Evolutionary conservation across 2,888 invertebrate genomes (phyloP).

Genomic region (Noctua fimbriata): DNA sequence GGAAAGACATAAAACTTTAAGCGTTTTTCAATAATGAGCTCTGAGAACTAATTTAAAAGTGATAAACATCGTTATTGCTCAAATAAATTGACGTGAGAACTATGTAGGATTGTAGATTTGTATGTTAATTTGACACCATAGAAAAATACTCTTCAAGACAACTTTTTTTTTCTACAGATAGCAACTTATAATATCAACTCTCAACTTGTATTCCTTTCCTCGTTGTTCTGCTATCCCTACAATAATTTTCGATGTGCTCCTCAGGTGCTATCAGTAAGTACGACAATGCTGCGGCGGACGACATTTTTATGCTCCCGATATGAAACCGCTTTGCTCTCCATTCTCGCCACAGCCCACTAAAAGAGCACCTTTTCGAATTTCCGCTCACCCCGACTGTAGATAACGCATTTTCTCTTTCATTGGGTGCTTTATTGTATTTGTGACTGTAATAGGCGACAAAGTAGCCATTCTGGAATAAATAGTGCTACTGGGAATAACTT

Average conservation of each 20-base stretch:
- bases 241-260: slow-evolving; percentile 52
- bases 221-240: slow-evolving; percentile 61
- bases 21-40: not conserved
- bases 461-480: not conserved
- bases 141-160: not conserved
- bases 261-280: slow-evolving; percentile 74
- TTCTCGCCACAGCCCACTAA: slow-evolving; percentile 64
- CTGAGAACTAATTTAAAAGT: not conserved
- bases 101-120: not conserved
- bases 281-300: slow-evolving; percentile 73
- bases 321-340: slow-evolving; percentile 73
- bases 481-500: not conserved
- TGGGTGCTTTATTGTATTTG: slow-evolving; percentile 69
- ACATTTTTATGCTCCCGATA: slow-evolving; percentile 79
- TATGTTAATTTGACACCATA: not conserved
- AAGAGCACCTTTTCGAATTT: slow-evolving; percentile 81
- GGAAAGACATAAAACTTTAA: not conserved
- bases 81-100: not conserved
- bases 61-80: too few species aligned
- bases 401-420: slow-evolving; percentile 74
- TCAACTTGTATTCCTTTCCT: not conserved
- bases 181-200: not conserved
- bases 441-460: slow-evolving; percentile 3
- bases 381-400: slow-evolving; percentile 76
- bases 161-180: not conserved